These are phyloP conservation scores for Chrysina gloriosa DNA, from an alignment of 2,888 invertebrate species.

Conservation along the genomic window DNA sequence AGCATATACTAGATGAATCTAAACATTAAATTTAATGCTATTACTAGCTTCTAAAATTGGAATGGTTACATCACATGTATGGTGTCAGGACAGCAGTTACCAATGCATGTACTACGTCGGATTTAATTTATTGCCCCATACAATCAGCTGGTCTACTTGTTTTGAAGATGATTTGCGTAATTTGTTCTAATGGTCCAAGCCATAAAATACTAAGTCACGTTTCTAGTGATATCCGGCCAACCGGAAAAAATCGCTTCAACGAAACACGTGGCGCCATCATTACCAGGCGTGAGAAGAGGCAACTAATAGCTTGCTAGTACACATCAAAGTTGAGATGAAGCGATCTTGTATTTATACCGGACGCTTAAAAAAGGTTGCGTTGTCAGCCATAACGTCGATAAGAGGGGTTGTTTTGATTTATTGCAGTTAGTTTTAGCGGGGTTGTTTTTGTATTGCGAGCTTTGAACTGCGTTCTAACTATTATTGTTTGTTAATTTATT, in stretches of 20 bases:
- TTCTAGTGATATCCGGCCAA: constrained; percentile 57
- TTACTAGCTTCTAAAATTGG: no score
- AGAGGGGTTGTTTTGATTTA: constrained; percentile 46
- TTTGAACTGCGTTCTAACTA: constrained; percentile 43
- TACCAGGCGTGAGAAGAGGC: constrained; percentile 64
- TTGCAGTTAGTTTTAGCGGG: constrained; percentile 38
- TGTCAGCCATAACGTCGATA: constrained; percentile 34
- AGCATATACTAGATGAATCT: no score
- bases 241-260: constrained; percentile 59
- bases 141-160: not conserved
- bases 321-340: constrained; percentile 37
- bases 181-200: constrained; percentile 23
- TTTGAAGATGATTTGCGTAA: constrained; percentile 4
- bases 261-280: constrained; percentile 63
- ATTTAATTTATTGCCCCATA: constrained; percentile 16
- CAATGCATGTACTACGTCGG: no score
- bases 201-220: constrained; percentile 43
- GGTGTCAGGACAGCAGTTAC: no score
- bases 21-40: no score
- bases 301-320: constrained; percentile 43
- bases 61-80: no score
- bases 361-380: constrained; percentile 38
- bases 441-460: constrained; percentile 38
- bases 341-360: constrained; percentile 42
- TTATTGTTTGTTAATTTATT: constrained; percentile 48